phyloP scores from a whole-genome alignment of 2,113 vertebrate species.

The Crotalus viridis region DNA sequence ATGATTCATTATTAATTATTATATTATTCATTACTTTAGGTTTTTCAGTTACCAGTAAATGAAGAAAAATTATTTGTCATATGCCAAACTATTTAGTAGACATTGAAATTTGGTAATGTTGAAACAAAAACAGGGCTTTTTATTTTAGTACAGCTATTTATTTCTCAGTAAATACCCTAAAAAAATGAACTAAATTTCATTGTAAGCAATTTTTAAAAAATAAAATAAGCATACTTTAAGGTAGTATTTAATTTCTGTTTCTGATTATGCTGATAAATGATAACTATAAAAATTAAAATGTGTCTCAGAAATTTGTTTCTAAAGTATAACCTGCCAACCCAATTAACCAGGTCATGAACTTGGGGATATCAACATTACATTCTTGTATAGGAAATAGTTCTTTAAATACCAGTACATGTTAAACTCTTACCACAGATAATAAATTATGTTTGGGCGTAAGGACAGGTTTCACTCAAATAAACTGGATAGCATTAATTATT shows the following conservation, averaged over 20 bases:
- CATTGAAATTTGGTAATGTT: neutral
- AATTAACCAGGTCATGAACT: neutral
- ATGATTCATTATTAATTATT: neutral
- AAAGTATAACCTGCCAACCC: neutral
- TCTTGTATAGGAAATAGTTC: neutral
- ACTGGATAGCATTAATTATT: slow-evolving; percentile 14
- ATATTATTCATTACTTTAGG: neutral
- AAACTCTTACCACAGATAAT: neutral
- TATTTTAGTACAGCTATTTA: neutral
- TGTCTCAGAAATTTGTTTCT: neutral
- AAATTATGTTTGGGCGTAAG: slow-evolving; percentile 41
- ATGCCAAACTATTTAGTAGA: neutral
- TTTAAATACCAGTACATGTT: slow-evolving; percentile 7
- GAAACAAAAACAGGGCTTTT: neutral
- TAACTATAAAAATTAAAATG: neutral
- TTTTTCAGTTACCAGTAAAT: neutral
- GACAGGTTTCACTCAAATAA: slow-evolving; percentile 26
- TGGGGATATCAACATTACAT: neutral
- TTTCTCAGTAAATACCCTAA: neutral
- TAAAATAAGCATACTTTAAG: neutral
- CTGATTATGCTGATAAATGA: neutral
- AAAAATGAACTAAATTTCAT: neutral
- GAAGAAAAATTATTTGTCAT: neutral
- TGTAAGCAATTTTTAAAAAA: neutral
- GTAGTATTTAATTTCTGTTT: neutral